Percentiles rank a stretch among this genome's conserved stretches.
These are phyloP conservation scores for Brachyopa scutellaris DNA, from an alignment of 2,888 invertebrate species.

Conservation along the genomic window DNA sequence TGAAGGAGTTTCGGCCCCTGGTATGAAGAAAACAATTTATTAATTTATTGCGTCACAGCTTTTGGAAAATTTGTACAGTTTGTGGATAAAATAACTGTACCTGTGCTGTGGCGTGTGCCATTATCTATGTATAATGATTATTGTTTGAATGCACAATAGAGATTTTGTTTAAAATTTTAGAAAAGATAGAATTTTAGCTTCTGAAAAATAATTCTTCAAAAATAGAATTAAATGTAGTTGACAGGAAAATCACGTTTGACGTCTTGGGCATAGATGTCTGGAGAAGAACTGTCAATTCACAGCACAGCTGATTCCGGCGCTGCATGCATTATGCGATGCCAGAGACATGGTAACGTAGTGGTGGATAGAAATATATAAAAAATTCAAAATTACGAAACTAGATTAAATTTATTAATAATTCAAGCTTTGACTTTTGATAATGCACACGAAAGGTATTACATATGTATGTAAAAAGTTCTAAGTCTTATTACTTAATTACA, in stretches of 20 bases:
- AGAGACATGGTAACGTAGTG: background rate
- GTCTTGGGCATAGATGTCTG: slow-evolving; percentile 22
- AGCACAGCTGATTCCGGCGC: slow-evolving; percentile 2
- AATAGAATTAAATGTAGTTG: slow-evolving; percentile 18
- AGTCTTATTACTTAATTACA: too few species aligned
- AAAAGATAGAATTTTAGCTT: background rate
- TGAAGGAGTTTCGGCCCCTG: slow-evolving; percentile 80
- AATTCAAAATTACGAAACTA: too few species aligned
- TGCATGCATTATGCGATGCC: background rate
- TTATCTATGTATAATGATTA: slow-evolving; percentile 43
- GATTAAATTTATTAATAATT: too few species aligned
- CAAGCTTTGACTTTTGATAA: too few species aligned
- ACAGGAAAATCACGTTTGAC: slow-evolving; percentile 60
- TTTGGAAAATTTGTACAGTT: slow-evolving; percentile 26
- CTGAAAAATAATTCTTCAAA: slow-evolving; percentile 4
- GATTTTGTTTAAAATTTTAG: slow-evolving; percentile 11
- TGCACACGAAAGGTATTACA: too few species aligned
- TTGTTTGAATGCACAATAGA: background rate
- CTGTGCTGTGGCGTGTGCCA: slow-evolving; percentile 80
- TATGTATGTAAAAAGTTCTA: too few species aligned
- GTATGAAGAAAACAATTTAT: too few species aligned
- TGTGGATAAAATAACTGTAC: slow-evolving; percentile 71
- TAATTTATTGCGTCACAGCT: slow-evolving; percentile 78
- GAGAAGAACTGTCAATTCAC: slow-evolving; percentile 1
- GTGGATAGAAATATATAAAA: background rate